Evolutionary conservation across 2,113 vertebrate genomes (phyloP).

Genomic region (Psilopsiagon aymara): DNA sequence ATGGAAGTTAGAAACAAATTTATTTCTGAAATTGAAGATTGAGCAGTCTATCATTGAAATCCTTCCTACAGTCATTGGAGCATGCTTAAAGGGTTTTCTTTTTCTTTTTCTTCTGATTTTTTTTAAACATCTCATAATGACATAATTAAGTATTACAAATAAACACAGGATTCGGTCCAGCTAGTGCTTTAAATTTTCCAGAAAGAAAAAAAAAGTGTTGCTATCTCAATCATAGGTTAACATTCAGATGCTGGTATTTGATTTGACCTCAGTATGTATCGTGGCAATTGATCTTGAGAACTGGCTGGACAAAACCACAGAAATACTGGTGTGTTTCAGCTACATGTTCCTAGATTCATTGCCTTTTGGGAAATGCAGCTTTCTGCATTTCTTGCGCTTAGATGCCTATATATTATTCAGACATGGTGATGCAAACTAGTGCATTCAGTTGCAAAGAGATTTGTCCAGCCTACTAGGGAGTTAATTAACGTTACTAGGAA

Average conservation of each 20-base stretch:
- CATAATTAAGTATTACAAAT: constrained; percentile 15
- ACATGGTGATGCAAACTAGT: background rate
- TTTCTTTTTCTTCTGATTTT: background rate
- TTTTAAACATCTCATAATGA: background rate
- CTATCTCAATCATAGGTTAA: background rate
- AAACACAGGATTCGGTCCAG: background rate
- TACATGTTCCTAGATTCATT: background rate
- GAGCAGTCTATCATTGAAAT: constrained; percentile 46
- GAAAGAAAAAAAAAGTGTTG: background rate
- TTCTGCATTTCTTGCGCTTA: background rate
- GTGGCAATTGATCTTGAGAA: background rate
- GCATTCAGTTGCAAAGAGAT: background rate
- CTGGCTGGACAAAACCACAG: background rate
- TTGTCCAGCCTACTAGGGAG: background rate
- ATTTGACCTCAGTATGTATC: background rate
- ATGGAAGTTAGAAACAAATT: constrained; percentile 68
- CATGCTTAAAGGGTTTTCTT: background rate
- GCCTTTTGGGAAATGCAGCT: background rate
- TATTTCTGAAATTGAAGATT: constrained; percentile 47
- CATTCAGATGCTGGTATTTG: background rate
- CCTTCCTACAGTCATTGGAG: background rate
- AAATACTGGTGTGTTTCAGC: background rate
- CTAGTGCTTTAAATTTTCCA: background rate
- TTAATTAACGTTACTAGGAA: background rate
- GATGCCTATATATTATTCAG: background rate